Evolutionary conservation across 2,888 invertebrate species (phyloP), one percentile per base, ranked within the genome.

Genomic region (Acronicta aceris): DNA sequence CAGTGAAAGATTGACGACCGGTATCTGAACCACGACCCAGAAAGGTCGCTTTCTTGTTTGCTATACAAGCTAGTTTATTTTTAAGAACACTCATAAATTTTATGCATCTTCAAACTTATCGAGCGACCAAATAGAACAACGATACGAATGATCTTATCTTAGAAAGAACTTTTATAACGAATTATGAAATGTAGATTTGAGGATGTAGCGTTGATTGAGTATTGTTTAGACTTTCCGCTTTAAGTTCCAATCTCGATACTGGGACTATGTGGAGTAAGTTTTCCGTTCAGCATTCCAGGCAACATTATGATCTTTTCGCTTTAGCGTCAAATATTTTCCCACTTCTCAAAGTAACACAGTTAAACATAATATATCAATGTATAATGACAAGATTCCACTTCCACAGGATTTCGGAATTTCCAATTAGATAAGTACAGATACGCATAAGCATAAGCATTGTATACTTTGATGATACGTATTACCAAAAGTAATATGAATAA

Each of bases 41-140:
- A 84, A 86, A 87, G 84, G 86, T 85, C 81, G 77, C 82, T 81
- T 80, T 83, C 84, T 70, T 74, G 65, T 53, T 53, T 53, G 61
- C 43, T 43, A 25, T 46, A 46, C 59, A 60, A 52, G 63, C 69
- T 49, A 62, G 50, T 56, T 57, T 50, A 58, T 69, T 68, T 50
- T 61, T 59, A 70, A 67, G 33, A 51, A 64, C 41, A 55, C 57
- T 72, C 69, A 68, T 78, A 69, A 75, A 70, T 70, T 65, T 75
- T 58, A 69, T 67, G 42, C 21, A 51, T 66, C 47, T 61, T 53
- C 16, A 57, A 72, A 72, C 66, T 51, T 36, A 62, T 21, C 13
- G 30, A 59, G 42, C 59, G 63, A 55, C 64, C 43, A 50, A 59
- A 60, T 47, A 48, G 41, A n/a, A n/a, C 40, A 57, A 63, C 21